Evolutionary conservation across 2,113 vertebrate species (phyloP).

Genomic region (Sinocyclocheilus anshuiensis): DNA sequence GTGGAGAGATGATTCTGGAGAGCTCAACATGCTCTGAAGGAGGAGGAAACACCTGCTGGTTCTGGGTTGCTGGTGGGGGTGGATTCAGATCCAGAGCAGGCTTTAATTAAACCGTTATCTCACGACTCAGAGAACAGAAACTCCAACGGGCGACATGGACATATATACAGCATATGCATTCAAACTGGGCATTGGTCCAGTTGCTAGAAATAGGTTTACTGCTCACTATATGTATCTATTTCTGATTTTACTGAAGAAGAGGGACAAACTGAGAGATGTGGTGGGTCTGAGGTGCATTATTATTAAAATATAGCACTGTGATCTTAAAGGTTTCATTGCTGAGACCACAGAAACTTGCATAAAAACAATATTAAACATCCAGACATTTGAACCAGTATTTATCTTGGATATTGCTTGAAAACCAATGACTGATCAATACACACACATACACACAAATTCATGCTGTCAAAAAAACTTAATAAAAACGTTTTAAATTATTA

Average conservation of each 20-base stretch:
- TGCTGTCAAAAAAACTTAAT: too few species aligned
- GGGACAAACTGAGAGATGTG: not conserved
- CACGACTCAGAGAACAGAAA: conserved; percentile 8
- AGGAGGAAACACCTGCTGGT: conserved; percentile 51
- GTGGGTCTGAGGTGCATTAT: too few species aligned
- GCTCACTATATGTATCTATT: not conserved
- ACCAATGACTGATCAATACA: too few species aligned
- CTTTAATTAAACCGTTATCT: conserved; percentile 54
- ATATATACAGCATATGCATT: too few species aligned
- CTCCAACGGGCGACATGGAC: not conserved
- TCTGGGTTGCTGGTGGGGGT: conserved; percentile 12
- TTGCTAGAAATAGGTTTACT: not conserved
- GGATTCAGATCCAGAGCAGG: conserved; percentile 33
- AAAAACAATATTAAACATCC: too few species aligned
- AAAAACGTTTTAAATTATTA: too few species aligned
- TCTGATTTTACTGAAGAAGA: not conserved
- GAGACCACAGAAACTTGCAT: too few species aligned
- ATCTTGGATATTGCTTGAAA: too few species aligned
- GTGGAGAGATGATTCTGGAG: conserved; percentile 12
- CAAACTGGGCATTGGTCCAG: not conserved
- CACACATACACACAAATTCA: too few species aligned
- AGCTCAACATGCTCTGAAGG: conserved; percentile 26
- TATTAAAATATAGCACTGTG: too few species aligned
- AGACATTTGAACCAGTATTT: too few species aligned
- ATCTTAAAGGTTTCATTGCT: too few species aligned